Base-by-base conservation (phyloP, 1,140 invertebrate genomes). In the Calliopsis andreniformis region DNA sequence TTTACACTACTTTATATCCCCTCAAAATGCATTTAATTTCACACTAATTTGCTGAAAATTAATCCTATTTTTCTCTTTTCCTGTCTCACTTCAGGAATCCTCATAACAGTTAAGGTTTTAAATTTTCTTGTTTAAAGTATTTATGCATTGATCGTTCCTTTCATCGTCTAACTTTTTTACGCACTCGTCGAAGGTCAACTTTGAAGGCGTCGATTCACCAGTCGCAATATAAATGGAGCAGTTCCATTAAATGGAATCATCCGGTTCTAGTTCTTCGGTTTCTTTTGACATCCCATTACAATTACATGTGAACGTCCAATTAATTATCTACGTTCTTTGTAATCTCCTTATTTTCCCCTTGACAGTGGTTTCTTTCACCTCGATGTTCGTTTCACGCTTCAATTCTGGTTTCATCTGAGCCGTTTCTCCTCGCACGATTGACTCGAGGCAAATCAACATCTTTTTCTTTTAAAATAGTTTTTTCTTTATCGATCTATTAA, bases 311-410 rank as follows among this genome's bases (percentile, higher is more conserved):
- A 7, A 18, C 28, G 28, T 68, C 23, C 23, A 30, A 69, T 69
- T 58, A 69, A 69, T 56, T 56, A 56, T 69, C n/a, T 4, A 56
- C 25, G 51, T 43, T 23, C n/a, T 32, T 6, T 1, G 16, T n/a
- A 6, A 3, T 43, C 8, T 3, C 42, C 55, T 14, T 18, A 18
- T 56, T 43, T 68, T 43, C 53, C 10, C 39, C n/a, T 16, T 16
- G 39, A 55, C 39, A 32, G 25, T 32, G n/a, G n/a, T 45, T 35
- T 58, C 39, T 58, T 69, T 56, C 45, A 47, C 1, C 45, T 2
- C 18, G 45, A n/a, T 18, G n/a, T 23, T 35, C 42, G 16, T 45
- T 69, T 43, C 39, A 23, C n/a, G 53, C 53, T 45, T 58, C 25
- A 23, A 42, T 43, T 20, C 39, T 35, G 39, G n/a, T 14, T 23